Percentiles rank a stretch among this genome's conserved stretches.
Conservation (phyloP, 2,113 vertebrate species). For the Salvelinus fontinalis region DNA sequence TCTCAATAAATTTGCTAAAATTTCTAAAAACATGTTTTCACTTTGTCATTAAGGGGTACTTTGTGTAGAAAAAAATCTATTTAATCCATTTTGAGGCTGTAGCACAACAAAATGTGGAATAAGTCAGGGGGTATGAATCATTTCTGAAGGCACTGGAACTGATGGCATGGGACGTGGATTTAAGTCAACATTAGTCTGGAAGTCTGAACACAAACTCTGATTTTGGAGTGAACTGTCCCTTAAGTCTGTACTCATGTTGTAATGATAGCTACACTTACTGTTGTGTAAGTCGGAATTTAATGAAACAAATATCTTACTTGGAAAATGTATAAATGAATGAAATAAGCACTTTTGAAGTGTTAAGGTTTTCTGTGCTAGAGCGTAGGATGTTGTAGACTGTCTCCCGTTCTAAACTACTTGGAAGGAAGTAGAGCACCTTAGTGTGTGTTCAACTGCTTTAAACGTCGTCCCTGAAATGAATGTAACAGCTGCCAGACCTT, state of each 20-base stretch:
- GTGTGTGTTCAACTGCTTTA: constrained; percentile 32
- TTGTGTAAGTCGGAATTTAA: constrained; percentile 67
- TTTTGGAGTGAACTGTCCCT: neutral
- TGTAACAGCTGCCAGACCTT: constrained; percentile 25
- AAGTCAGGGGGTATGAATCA: too few species aligned
- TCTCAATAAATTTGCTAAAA: too few species aligned
- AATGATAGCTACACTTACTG: constrained; percentile 31
- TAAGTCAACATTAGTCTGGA: too few species aligned
- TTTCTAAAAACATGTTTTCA: too few species aligned
- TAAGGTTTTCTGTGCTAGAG: neutral
- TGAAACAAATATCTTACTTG: constrained; percentile 63
- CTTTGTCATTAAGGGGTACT: too few species aligned
- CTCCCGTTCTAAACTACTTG: constrained; percentile 16
- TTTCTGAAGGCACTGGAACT: too few species aligned
- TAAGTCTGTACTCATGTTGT: constrained; percentile 23
- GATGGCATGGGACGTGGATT: too few species aligned
- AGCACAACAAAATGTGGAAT: too few species aligned
- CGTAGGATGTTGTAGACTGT: neutral
- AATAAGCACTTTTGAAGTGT: constrained; percentile 65
- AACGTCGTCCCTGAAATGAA: constrained; percentile 25
- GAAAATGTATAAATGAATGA: constrained; percentile 48
- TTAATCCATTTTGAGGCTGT: too few species aligned
- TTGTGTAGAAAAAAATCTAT: too few species aligned
- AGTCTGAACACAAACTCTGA: neutral
- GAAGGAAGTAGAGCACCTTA: neutral